A percentile compares a stretch with the other conserved stretches of the same genome.
Conservation (phyloP, 2,888 invertebrate species). For the Phania funesta region DNA sequence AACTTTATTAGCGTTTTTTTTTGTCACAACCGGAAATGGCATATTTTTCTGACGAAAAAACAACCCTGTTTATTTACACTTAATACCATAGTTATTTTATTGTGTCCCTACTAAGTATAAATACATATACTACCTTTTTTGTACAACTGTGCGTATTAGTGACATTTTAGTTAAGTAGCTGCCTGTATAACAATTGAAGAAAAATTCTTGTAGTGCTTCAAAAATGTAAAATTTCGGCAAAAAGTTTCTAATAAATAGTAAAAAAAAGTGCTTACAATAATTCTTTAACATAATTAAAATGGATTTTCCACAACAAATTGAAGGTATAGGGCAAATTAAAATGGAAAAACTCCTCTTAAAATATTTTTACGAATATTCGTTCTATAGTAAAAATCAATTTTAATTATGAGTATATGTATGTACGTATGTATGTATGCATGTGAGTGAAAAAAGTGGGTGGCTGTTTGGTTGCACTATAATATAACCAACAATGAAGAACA, state of each 20-base stretch:
- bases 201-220: constrained; percentile 49
- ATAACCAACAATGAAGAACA: constrained; percentile 42
- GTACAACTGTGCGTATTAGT: constrained; percentile 34
- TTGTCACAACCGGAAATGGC: not conserved
- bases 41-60: not conserved
- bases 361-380: constrained; percentile 10
- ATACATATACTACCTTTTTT: not conserved
- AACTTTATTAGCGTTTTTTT: not conserved
- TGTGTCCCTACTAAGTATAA: not conserved
- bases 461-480: constrained; percentile 37
- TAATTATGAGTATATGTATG: too few species aligned
- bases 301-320: constrained; percentile 78
- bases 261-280: constrained; percentile 25
- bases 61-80: constrained; percentile 11
- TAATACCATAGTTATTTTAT: constrained; percentile 2
- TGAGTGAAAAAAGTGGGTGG: constrained; percentile 58
- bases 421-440: constrained; percentile 25
- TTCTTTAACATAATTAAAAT: constrained; percentile 67
- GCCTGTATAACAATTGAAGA: constrained; percentile 39
- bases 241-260: constrained; percentile 8
- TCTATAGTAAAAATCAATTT: constrained; percentile 61
- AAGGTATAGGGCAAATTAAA: constrained; percentile 72
- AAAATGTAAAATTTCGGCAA: constrained; percentile 59
- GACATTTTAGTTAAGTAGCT: constrained; percentile 25
- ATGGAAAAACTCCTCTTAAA: not conserved